These are phyloP conservation scores for Helostoma temminkii DNA, from an alignment of 2,797 vertebrate genomes.

Conservation along the genomic window DNA sequence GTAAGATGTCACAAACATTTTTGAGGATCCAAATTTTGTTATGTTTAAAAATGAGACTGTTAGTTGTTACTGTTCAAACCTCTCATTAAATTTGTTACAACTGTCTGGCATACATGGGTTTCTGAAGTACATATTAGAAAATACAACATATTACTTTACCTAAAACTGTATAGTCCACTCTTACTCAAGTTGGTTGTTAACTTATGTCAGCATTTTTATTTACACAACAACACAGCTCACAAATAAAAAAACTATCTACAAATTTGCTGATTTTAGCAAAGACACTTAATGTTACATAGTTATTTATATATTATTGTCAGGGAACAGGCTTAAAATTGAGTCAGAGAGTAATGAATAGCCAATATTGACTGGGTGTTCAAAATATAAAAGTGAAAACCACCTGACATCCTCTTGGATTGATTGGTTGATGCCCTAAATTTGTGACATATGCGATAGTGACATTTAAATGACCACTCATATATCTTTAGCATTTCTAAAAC, in stretches of 20 bases:
- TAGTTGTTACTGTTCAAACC: too few species aligned
- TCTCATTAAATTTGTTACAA: too few species aligned
- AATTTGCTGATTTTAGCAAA: neutral
- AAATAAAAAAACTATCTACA: neutral
- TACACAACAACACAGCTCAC: neutral
- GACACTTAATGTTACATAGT: neutral
- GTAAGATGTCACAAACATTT: too few species aligned
- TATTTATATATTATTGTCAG: too few species aligned
- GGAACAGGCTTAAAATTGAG: neutral
- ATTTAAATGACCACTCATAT: neutral
- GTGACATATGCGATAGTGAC: neutral
- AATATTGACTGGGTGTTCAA: neutral
- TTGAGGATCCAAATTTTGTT: too few species aligned
- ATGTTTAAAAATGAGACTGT: too few species aligned
- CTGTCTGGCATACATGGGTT: too few species aligned
- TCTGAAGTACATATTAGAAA: neutral
- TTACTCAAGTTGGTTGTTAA: neutral
- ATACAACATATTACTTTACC: neutral
- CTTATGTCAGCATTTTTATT: neutral
- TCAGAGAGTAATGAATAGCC: neutral
- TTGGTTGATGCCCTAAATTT: neutral
- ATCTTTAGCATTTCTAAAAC: conserved; percentile 3
- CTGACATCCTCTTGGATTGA: neutral
- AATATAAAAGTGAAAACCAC: neutral
- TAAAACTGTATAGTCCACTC: neutral